A percentile compares a stretch with the other conserved stretches of the same genome.
These are phyloP conservation scores for Chloroclysta siterata DNA, from an alignment of 2,888 invertebrate genomes.

Conservation along the genomic window DNA sequence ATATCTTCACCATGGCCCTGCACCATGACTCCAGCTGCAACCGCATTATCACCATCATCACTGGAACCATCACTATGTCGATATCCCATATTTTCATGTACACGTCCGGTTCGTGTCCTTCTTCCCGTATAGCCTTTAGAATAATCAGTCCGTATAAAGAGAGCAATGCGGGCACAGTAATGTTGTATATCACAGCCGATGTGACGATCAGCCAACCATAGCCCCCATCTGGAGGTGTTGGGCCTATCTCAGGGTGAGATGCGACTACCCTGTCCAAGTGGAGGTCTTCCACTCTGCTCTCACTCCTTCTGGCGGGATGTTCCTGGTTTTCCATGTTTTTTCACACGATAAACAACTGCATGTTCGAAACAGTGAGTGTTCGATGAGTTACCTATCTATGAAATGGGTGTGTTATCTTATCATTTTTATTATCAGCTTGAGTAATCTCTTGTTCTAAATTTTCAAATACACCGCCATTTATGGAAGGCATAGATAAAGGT, in stretches of 20 bases:
- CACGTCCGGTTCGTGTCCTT: slow-evolving; percentile 72
- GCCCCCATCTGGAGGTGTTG: slow-evolving; percentile 87
- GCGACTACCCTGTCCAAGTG: slow-evolving; percentile 86
- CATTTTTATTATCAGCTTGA: slow-evolving; percentile 63
- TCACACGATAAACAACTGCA: slow-evolving; percentile 69
- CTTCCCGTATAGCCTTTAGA: slow-evolving; percentile 77
- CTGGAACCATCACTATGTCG: slow-evolving; percentile 85
- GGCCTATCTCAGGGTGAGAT: slow-evolving; percentile 87
- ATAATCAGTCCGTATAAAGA: slow-evolving; percentile 84
- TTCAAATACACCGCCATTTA: slow-evolving; percentile 71
- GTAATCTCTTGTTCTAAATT: slow-evolving; percentile 76
- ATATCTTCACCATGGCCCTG: slow-evolving; percentile 81
- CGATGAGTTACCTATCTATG: slow-evolving; percentile 72
- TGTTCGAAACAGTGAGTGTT: slow-evolving; percentile 62
- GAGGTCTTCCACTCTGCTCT: slow-evolving; percentile 65
- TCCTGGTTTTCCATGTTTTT: slow-evolving; percentile 66
- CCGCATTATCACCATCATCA: slow-evolving; percentile 85
- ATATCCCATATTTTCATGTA: slow-evolving; percentile 83
- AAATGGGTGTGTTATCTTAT: slow-evolving; percentile 78
- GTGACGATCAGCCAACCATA: slow-evolving; percentile 88
- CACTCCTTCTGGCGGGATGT: slow-evolving; percentile 49
- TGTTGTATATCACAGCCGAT: slow-evolving; percentile 85
- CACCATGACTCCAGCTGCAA: slow-evolving; percentile 86
- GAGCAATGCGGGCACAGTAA: slow-evolving; percentile 84
- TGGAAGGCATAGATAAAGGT: not conserved